Percentiles rank a stretch among this genome's conserved stretches.
Evolutionary conservation across 2,113 vertebrate species (phyloP).

Genomic region (Ailuropoda melanoleuca): DNA sequence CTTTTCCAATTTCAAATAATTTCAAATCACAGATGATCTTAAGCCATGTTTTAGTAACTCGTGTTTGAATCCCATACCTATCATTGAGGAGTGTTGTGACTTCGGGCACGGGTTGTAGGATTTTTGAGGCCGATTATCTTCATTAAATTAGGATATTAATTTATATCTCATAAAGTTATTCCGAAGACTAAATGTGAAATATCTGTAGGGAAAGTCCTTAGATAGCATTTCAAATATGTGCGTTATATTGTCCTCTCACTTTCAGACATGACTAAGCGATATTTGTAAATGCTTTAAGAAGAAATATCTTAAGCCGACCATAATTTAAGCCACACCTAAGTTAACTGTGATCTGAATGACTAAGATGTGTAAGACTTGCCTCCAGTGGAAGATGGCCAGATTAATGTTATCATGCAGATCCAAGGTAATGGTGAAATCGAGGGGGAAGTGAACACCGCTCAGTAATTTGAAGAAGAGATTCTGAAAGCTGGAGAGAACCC

Average conservation of each 20-base stretch:
- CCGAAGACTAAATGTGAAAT: neutral
- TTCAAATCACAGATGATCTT: neutral
- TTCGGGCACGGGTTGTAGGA: neutral
- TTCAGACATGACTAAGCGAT: neutral
- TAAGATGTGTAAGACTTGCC: fast-evolving
- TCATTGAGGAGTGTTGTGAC: neutral
- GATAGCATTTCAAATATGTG: neutral
- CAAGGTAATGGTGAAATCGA: neutral
- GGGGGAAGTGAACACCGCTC: neutral
- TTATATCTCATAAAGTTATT: neutral
- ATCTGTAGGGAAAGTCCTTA: neutral
- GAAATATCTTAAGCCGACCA: neutral
- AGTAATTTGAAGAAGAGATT: neutral
- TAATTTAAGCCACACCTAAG: neutral
- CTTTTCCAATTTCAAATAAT: neutral
- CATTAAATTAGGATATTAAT: neutral
- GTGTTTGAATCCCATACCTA: neutral
- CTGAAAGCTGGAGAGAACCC: neutral
- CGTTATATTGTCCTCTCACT: neutral
- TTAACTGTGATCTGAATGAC: neutral
- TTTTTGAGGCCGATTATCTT: neutral
- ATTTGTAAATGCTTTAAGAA: neutral
- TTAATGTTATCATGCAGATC: neutral
- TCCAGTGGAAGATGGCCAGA: neutral
- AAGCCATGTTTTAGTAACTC: neutral